These are phyloP conservation scores for Eleutherodactylus coqui DNA, from an alignment of 2,797 vertebrate species.

Conservation along the genomic window DNA sequence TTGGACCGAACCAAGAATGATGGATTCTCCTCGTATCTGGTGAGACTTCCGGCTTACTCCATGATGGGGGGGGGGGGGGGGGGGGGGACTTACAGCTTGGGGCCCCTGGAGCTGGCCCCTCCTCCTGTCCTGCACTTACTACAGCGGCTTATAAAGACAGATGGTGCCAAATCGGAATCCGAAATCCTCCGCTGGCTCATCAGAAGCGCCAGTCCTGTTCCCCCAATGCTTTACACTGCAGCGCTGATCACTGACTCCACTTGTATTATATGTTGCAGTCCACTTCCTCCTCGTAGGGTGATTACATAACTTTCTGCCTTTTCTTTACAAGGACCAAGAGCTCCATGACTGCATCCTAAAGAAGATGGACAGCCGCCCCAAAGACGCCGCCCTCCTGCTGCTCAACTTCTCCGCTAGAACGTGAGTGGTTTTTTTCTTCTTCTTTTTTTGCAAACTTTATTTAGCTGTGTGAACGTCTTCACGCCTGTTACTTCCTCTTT, in stretches of 20 bases:
- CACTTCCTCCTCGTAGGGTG: not conserved
- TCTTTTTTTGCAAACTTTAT: not conserved
- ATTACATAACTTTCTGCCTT: not conserved
- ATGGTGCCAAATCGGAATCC: too few relatives aligned
- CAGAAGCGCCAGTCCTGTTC: not conserved
- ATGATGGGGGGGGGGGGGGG: not conserved
- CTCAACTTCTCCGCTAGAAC: constrained; percentile 73
- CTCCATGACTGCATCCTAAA: constrained; percentile 82
- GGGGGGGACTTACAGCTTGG: not conserved
- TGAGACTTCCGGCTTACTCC: constrained; percentile 66
- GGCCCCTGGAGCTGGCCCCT: too few relatives aligned
- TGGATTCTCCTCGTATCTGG: constrained; percentile 85
- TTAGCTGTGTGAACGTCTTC: not conserved
- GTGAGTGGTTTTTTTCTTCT: constrained; percentile 70
- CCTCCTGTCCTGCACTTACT: not conserved
- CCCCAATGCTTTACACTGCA: not conserved
- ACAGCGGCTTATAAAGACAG: not conserved
- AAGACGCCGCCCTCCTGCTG: constrained; percentile 76
- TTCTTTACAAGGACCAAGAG: constrained; percentile 79
- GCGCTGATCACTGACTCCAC: not conserved
- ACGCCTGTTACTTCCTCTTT: not conserved
- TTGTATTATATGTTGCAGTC: not conserved
- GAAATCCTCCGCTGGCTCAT: not conserved
- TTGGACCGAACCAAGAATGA: constrained; percentile 83
- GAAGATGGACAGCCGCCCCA: constrained; percentile 63